Base-by-base conservation (phyloP, 2,888 invertebrate species). In the Lamellibrachia columna region DNA sequence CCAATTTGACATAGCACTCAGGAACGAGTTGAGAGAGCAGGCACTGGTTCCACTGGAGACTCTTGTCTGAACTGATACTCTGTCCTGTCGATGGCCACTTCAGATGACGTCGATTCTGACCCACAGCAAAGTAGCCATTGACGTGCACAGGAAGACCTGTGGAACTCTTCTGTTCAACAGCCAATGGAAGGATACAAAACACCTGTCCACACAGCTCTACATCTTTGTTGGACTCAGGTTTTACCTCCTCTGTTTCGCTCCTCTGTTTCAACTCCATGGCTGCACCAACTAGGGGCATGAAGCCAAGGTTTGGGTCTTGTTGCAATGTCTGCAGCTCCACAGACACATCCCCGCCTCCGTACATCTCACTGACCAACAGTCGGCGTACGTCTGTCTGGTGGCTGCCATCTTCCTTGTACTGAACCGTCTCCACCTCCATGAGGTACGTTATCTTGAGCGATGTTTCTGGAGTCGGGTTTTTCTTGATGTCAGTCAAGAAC, bases 61-160 rank as follows among this genome's bases (percentile, higher is more conserved):
- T 90, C 92, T 95, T 95, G 94, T 95, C 96, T 40, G 92, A 93
- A 58, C 93, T 93, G 3, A 94, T 93, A 60, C 95, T 95, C 91
- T 95, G 93, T 22, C 94, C 94, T 0, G 94, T 94, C 53, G 95
- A 94, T 53, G 94, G 93, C 94, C 94, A 94, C 91, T 94, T 94
- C n/a, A 94, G 92, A 92, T 94, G 93, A 93, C 94, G 93, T 52
- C 96, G 93, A 93, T 95, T 96, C 92, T 95, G 95, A 91, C 94
- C 95, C 15, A 96, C 93, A 0, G 96, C 95, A 93, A 96, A 96
- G 93, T 94, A 95, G 6, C 95, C 96, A 93, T 96, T 96, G 40
- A 96, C 94, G 93, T 96, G 96, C 7, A 96, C 94, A 1, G 96
- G 96, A 22, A 96, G 40, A 40, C 40, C 40, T 40, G 40, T 40